Base-by-base conservation (phyloP, 2,888 invertebrate species). In the Serrognathus titanus region DNA sequence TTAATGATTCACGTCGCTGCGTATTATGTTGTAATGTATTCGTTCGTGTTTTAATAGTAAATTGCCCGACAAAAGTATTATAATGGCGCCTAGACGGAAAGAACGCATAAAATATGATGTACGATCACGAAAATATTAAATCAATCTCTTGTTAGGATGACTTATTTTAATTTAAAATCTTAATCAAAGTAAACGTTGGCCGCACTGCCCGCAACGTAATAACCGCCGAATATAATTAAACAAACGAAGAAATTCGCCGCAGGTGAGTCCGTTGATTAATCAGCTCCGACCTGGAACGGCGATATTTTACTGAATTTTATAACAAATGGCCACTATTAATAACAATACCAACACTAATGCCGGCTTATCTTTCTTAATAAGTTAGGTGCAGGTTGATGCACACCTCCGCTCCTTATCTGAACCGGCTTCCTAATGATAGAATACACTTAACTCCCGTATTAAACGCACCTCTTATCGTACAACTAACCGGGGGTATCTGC, bases 351-450 rank as follows among this genome's bases (percentile, higher is more conserved):
- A 16, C 48, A 31, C 24, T 55, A 52, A 60, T 52, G 58, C 55
- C 45, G 41, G 52, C 35, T 49, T 60, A 60, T 60, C 58, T 55
- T 43, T 46, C 53, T 58, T 65, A 64, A 66, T 68, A 66, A 67
- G 66, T 66, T 66, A 66, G 24, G 24, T 5, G 59, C 66, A 66
- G 64, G 63, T 66, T 60, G 57, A 56, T 48, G 59, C 59, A 65
- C 65, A 66, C 64, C 55, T 51, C 47, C 51, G 35, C 37, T 20
- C 31, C 48, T 56, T 56, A 56, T 56, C 56, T 52, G 64, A 60
- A 63, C 65, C 66, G 65, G 68, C 70, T 68, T 65, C 69, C 68
- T 69, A 70, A 69, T 69, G 69, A 69, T 69, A 67, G 68, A 68
- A 68, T 63, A 69, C 67, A 70, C 69, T 70, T 69, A 70, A 69